Conservation (phyloP, 1,140 invertebrate species). For the Hyphantria cunea region DNA sequence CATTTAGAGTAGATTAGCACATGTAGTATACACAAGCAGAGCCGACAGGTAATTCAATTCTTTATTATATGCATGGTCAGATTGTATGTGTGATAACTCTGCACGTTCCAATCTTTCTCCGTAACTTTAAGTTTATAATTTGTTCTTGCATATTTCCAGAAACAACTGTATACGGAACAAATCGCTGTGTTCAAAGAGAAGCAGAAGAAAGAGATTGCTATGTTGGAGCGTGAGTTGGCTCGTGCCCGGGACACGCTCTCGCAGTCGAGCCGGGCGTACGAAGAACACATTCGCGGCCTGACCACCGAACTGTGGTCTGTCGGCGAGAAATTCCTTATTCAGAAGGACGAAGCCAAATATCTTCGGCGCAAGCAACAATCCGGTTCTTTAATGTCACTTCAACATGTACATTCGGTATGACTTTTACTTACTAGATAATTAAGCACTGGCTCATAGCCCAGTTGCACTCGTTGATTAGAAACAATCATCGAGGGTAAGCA, state of each 20-base stretch:
- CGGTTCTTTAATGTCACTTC: conserved; percentile 70
- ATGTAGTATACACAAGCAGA: not conserved
- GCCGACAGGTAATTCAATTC: conserved; percentile 19
- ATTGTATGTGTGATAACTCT: conserved; percentile 1
- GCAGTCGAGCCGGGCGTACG: conserved; percentile 82
- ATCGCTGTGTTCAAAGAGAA: conserved; percentile 76
- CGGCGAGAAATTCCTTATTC: conserved; percentile 82
- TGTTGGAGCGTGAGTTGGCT: conserved; percentile 64
- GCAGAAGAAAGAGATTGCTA: conserved; percentile 66
- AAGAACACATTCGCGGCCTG: conserved; percentile 81
- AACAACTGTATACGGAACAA: conserved; percentile 82
- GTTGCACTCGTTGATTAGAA: no score
- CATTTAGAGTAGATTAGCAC: conserved; percentile 1
- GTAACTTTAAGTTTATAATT: not conserved
- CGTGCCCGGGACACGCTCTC: conserved; percentile 78
- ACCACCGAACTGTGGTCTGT: conserved; percentile 83
- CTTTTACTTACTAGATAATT: not conserved
- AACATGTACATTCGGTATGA: conserved; percentile 68
- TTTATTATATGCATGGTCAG: conserved; percentile 18
- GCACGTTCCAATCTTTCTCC: not conserved
- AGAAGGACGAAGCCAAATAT: conserved; percentile 82
- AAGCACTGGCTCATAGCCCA: no score
- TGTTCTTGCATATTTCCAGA: conserved; percentile 56
- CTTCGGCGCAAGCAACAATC: conserved; percentile 58
- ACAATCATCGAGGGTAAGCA: no score